These are phyloP conservation scores for Allophyes oxyacanthae DNA, from an alignment of 2,888 invertebrate species.

Conservation along the genomic window DNA sequence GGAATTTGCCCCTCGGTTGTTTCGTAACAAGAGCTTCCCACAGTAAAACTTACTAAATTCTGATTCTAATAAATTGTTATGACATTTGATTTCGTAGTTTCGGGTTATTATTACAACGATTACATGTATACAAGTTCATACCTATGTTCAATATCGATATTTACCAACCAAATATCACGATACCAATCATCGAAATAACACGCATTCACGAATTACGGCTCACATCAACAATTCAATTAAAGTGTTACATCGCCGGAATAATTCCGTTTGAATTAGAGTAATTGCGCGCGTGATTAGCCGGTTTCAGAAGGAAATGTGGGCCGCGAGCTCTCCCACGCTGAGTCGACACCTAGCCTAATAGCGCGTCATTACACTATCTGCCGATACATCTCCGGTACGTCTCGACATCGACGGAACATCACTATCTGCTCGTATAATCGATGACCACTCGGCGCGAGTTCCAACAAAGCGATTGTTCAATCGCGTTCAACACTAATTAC, in stretches of 20 bases:
- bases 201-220: conserved; percentile 62
- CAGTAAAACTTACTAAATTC: conserved; percentile 46
- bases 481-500: conserved; percentile 74
- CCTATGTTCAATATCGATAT: conserved; percentile 59
- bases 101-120: conserved; percentile 52
- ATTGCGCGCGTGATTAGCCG: conserved; percentile 83
- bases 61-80: conserved; percentile 55
- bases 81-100: conserved; percentile 56
- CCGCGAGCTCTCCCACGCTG: conserved; percentile 83
- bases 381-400: conserved; percentile 78
- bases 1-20: conserved; percentile 58
- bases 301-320: conserved; percentile 78
- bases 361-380: conserved; percentile 85
- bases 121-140: conserved; percentile 51
- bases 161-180: conserved; percentile 66
- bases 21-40: conserved; percentile 56
- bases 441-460: conserved; percentile 71
- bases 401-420: conserved; percentile 71
- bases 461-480: conserved; percentile 79
- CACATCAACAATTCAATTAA: conserved; percentile 84
- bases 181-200: conserved; percentile 68
- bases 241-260: conserved; percentile 80
- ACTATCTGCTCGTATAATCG: conserved; percentile 77
- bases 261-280: conserved; percentile 86
- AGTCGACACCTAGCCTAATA: conserved; percentile 85